Evolutionary conservation across 2,888 invertebrate genomes (phyloP), one percentile per base, ranked within the genome.

Genomic region (Drosophila quinaria): DNA sequence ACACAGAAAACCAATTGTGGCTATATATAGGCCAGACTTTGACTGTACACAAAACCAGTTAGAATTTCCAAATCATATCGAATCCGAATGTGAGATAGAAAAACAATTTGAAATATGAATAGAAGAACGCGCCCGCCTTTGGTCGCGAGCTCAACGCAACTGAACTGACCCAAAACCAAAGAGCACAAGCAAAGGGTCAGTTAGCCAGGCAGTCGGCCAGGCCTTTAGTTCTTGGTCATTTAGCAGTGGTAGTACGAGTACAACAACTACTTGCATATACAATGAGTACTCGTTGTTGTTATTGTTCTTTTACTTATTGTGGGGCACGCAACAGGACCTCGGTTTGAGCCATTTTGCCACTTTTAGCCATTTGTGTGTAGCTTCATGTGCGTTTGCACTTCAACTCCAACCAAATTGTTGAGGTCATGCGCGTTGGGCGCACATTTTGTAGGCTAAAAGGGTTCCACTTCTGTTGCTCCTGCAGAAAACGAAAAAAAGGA

Each of bases 91-190:
- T 33, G 49, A 22, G 41, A 55, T 33, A 33, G 15, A 44, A 55
- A 25, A 69, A 71, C 56, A 72, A 70, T 68, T 64, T 50, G 46
- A 39, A 78, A 76, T 76, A 60, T 74, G 74, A 70, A 64, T 69
- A 42, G 65, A 69, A 70, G 54, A 72, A 69, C 87, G 78, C 89
- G 87, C 75, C 84, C 80, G 87, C 81, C 78, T 80, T 81, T 87
- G 89, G 77, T 73, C 87, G 82, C 90, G 86, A 85, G 80, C 80
- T 85, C 81, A 78, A 90, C 90, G 90, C 87, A 86, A 86, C 87
- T 89, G 80, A 86, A 65, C 78, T 87, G 87, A 80, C 88, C 83
- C 81, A 82, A 83, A 78, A 83, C 59, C 52, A 49, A 59, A 41
- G 46, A 64, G 47, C 56, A 42, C 33, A 44, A 60, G 70, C 69